Evolutionary conservation across 1,140 invertebrate species (phyloP), one percentile per base, ranked within the genome.

Genomic region (Aphelinus certus): DNA sequence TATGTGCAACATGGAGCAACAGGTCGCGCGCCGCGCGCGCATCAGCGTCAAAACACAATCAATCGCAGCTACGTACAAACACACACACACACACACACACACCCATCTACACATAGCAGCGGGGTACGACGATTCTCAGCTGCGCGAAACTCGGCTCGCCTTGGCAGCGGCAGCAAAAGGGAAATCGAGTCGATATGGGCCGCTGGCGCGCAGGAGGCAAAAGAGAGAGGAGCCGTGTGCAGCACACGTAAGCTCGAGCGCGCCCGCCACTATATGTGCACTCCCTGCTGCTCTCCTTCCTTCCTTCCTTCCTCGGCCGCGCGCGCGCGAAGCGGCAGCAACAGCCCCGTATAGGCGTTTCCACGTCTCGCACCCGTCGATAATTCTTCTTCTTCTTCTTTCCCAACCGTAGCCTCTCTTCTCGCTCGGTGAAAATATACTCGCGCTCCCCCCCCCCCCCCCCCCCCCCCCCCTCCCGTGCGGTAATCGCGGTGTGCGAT

Each of bases 361-460:
- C 26, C 26, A 26, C 26, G 26, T 0, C 26, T 26, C 26, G 26
- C 26, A 26, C 26, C 26, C 26, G 26, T 0, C 26, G 26, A 26
- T 26, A 0, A 26, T 26, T 26, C 26, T 26, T 26, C 26, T 26
- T 26, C 26, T 26, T 26, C 26, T 0, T 26, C 26, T 26, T 26
- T 26, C 26, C 26, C 26, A 26, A 26, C 0, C 26, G 26, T 26
- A 26, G 26, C 26, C n/a, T 3, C 45, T 5, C 42, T 3, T 63
- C 61, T 47, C n/a, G 45, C 46, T 45, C 3, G 42, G 7, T 26
- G 3, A 61, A 43, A 26, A 55, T 43, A 42, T 42, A 42, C 53
- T 69, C 58, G 46, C 62, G 63, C 49, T 60, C 65, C 67, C 71
- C 61, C 66, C 49, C 56, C 46, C 67, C 47, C 65, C 67, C 71